Base-by-base conservation (phyloP, 2,888 invertebrate species). In the Dryadula phaetusa region DNA sequence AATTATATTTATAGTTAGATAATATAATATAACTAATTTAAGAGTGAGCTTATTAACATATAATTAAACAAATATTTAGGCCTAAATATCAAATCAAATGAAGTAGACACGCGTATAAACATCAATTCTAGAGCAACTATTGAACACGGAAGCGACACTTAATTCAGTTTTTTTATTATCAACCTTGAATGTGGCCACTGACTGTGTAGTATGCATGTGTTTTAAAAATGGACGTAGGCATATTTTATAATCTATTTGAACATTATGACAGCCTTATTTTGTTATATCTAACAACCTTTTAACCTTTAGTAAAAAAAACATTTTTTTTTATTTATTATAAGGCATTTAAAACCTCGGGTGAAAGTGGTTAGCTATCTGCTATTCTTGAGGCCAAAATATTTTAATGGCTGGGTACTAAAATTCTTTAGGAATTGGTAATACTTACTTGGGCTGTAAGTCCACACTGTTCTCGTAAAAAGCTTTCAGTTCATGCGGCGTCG, bases 401-500 rank as follows among this genome's bases (percentile, higher is more conserved):
- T n/a, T 42, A n/a, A 8, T 8, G 16, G 7, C 7, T 10, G 8
- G 6, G 22, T 22, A 25, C 14, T 22, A 25, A 25, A 49, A 14
- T 22, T 0, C 14, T 22, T 10, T 25, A 54, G 12, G 5, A 5
- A 60, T 18, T 60, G 8, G 25, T 25, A 37, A 12, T 70, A 93
- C 95, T 93, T 92, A 98, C 98, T 97, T 98, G 78, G 98, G 98
- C 74, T 96, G 95, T 76, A 98, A 93, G 89, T 97, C 97, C 64
- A 95, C 95, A 88, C 98, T 98, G 88, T 98, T 98, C 88, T 99
- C 99, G 85, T 99, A 99, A 91, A 97, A 99, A 77, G 96, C 96
- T 89, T 99, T 99, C 70, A 99, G 94, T 77, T 98, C 99, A 85
- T 99, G 99, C 14, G 99, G 99, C 18, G 99, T 99, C 80, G 97